Base-by-base conservation (phyloP, 2,888 invertebrate species). In the Cataglyphis livida region DNA sequence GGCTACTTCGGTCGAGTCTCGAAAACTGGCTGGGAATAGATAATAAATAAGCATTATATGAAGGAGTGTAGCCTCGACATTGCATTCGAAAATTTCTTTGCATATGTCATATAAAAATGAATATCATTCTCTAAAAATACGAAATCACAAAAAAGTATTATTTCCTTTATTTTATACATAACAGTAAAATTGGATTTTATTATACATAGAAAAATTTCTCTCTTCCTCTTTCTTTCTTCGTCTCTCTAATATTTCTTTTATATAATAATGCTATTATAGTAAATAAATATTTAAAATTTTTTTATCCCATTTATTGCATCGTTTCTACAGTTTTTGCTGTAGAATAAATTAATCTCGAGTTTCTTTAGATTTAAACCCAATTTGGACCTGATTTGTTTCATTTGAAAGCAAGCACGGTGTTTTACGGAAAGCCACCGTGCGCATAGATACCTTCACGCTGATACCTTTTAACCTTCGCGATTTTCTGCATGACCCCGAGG, bases 401-500 rank as follows among this genome's bases (percentile, higher is more conserved):
- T 51, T 41, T 21, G 41, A 54, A 54, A 54, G 12, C 41, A 59
- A 38, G 25, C 54, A 18, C 6, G 15, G 18, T 15, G 35, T 59
- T 35, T 59, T 35, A 32, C 44, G 32, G 44, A n/a, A 57, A 78
- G 51, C 44, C 64, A 48, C 48, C 65, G 68, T 44, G 48, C 35
- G 74, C 75, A 64, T 65, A 90, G 90, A 89, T 88, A 75, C 79
- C 32, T 66, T 54, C 62, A 66, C 85, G 82, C 75, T 76, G 89
- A 88, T 89, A 89, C 82, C 90, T 90, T 70, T 85, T 89, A 88
- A 86, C 90, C 91, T 79, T 86, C 85, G 88, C 86, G 88, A 91
- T 89, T 92, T 92, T 91, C 87, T 88, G 87, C 83, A 84, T 86
- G 84, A 84, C 88, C 91, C 91, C 79, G 86, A 85, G 88, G 90